phyloP scores from a whole-genome alignment of 2,113 vertebrate genomes.

The Gymnogyps californianus region DNA sequence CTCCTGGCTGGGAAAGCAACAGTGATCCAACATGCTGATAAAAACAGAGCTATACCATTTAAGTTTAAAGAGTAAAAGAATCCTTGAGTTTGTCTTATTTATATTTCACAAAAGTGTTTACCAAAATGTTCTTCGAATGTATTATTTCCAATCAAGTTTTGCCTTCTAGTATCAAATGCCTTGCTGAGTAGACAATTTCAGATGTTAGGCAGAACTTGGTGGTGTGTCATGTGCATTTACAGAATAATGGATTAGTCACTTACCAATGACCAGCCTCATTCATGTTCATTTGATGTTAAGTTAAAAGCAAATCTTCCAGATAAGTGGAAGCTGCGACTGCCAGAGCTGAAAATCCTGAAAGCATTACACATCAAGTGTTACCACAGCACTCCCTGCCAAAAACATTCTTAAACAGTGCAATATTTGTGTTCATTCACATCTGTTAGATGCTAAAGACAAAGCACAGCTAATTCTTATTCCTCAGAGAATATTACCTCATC shows the following conservation, averaged over 20 bases:
- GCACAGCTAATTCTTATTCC: background rate
- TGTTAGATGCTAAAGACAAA: background rate
- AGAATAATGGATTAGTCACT: background rate
- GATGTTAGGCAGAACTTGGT: background rate
- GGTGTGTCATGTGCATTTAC: background rate
- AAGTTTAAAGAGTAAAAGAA: background rate
- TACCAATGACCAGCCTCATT: background rate
- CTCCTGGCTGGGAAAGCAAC: background rate
- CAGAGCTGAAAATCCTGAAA: background rate
- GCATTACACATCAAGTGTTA: background rate
- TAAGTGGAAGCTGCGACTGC: background rate
- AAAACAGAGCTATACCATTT: background rate
- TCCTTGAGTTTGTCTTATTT: background rate
- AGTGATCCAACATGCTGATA: background rate
- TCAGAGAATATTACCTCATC: constrained; percentile 11
- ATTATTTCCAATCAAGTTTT: background rate
- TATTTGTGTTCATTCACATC: background rate
- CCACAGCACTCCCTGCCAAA: background rate
- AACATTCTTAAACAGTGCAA: background rate
- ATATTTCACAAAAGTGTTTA: background rate
- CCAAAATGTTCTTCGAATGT: background rate
- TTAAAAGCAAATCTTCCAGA: background rate
- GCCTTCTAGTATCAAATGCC: background rate
- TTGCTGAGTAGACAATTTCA: background rate
- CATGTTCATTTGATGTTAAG: background rate